Evolutionary conservation across 2,888 invertebrate species (phyloP).

Genomic region (Tinea semifulvella): DNA sequence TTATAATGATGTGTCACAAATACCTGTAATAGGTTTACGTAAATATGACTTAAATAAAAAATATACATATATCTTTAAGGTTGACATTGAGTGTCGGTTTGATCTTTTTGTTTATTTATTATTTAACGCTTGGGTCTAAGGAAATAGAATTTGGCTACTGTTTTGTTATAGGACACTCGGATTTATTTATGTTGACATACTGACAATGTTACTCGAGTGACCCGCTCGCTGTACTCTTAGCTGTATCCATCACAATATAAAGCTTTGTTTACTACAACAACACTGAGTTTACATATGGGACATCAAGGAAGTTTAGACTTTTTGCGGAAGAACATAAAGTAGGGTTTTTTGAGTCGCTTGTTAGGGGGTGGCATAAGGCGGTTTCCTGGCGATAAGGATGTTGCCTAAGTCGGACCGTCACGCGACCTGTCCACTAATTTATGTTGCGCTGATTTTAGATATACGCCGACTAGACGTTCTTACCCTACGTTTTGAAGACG

Average conservation of each 20-base stretch:
- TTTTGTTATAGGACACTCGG: constrained; percentile 65
- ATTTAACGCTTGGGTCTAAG: no score
- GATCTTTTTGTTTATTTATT: no score
- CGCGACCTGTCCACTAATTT: constrained; percentile 64
- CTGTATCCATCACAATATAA: neutral
- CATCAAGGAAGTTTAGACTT: constrained; percentile 37
- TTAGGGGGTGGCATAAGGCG: constrained; percentile 27
- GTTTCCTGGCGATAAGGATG: constrained; percentile 61
- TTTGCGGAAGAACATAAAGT: constrained; percentile 33
- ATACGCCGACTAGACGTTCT: constrained; percentile 39
- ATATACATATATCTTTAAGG: no score
- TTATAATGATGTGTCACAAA: no score
- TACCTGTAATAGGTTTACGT: no score
- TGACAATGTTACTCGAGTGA: constrained; percentile 54
- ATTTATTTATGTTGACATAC: constrained; percentile 65
- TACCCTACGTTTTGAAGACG: constrained; percentile 27
- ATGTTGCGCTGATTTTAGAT: constrained; percentile 61
- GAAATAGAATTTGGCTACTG: constrained; percentile 25
- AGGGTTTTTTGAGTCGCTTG: constrained; percentile 29
- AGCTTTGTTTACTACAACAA: neutral
- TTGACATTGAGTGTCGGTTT: no score
- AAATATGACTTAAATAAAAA: no score
- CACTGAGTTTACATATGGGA: constrained; percentile 22
- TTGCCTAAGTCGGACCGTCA: constrained; percentile 56
- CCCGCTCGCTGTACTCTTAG: neutral